Evolutionary conservation across 2,113 vertebrate species (phyloP), one percentile per base, ranked within the genome.

Genomic region (Tupaia tana): DNA sequence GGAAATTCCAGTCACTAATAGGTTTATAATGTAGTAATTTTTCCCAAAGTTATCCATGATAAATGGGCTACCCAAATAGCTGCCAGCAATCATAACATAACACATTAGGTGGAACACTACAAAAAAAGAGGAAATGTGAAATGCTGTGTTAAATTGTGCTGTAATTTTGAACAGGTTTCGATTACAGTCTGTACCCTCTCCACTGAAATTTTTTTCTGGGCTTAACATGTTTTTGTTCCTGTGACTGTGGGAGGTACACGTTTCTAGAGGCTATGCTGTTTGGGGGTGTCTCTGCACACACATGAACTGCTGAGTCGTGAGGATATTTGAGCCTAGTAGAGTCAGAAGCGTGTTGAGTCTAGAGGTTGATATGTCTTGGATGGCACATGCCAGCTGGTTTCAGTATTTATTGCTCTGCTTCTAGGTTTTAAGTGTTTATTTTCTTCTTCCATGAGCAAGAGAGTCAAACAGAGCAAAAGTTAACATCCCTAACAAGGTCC

Each of bases 241-340:
- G 58, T 73, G 8, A 73, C 11, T 79, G 64, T 52, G n/a, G 66
- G 18, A 71, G 27, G 18, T 29, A 6, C 1, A 27, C 0, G 0
- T 31, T 66, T 3, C 3, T 0, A 14, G 19, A 8, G 25, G 31
- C 34, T 4, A 1, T 1, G 1, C 31, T 16, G 4, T 64, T 12
- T 18, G 43, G 34, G 3, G 2, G 3, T 80, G 11, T 34, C 59
- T 70, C 58, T 59, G 31, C 2, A 63, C 25, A n/a, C 27, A 3
- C 18, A 34, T 52, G 27, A 12, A 61, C 27, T 78, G 8, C 7
- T 79, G 67, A 84, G 11, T 70, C 27, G 0, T 6, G 73, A n/a
- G 5, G 43, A 3, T 29, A 0, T 90, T 11, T 63, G 67, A 34
- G 31, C 14, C n/a, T 54, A 0, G 13, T 54, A 0, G 13, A 66